These are phyloP conservation scores for Chouioia cunea DNA, from an alignment of 2,888 invertebrate species.

Conservation along the genomic window DNA sequence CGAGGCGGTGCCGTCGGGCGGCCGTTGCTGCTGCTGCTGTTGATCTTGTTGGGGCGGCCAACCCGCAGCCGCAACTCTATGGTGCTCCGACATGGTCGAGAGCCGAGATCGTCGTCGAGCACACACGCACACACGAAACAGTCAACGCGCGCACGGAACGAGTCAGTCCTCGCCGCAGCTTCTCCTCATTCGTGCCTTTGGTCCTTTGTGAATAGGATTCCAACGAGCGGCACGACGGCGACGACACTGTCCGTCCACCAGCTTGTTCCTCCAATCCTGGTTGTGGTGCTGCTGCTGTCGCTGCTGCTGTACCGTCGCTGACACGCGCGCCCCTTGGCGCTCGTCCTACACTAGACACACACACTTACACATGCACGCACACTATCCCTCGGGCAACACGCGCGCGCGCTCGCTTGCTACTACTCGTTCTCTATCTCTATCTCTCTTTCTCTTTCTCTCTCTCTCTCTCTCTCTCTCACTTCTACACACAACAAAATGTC, in stretches of 20 bases:
- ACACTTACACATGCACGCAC: constrained; percentile 34
- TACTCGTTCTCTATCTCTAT: constrained; percentile 5
- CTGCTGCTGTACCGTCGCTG: background rate
- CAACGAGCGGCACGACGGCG: background rate
- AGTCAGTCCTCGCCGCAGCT: background rate
- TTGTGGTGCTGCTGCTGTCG: constrained; percentile 2
- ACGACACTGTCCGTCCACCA: constrained; percentile 16
- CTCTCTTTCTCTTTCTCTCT: constrained; percentile 21
- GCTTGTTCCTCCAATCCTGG: background rate
- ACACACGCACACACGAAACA: constrained; percentile 50
- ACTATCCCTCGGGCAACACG: constrained; percentile 36
- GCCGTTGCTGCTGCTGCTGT: constrained; percentile 68
- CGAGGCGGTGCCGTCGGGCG: constrained; percentile 57
- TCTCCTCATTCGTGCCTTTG: background rate
- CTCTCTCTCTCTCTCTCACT: constrained; percentile 18
- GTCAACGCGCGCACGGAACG: background rate
- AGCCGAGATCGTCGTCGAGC: constrained; percentile 54
- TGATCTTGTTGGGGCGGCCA: constrained; percentile 69
- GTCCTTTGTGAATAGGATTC: background rate
- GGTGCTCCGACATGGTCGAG: constrained; percentile 79
- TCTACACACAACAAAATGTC: no score
- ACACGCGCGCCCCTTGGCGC: constrained; percentile 42
- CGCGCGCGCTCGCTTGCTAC: constrained; percentile 23
- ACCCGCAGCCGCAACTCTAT: constrained; percentile 70
- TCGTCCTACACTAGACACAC: constrained; percentile 18